A percentile compares a stretch with the other conserved stretches of the same genome.
phyloP scores from a whole-genome alignment of 2,888 invertebrate species.

The Saturnia japonica region DNA sequence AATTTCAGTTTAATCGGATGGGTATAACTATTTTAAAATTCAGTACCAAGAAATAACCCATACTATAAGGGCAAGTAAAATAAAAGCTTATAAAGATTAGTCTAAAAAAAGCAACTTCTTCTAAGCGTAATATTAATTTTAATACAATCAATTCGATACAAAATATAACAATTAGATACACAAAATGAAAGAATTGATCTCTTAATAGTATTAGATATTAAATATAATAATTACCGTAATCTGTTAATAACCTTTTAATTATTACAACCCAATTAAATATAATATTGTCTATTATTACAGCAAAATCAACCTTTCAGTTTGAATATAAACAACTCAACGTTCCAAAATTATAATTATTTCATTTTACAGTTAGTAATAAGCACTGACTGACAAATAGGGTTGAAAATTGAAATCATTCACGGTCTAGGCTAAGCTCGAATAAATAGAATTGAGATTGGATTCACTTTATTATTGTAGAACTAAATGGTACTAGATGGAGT shows the following conservation, averaged over 20 bases:
- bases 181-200: too few species aligned
- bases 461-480: background rate
- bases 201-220: background rate
- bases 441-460: slow-evolving; percentile 1
- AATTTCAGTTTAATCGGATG: too few species aligned
- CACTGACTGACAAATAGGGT: background rate
- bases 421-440: background rate
- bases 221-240: background rate
- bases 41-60: too few species aligned
- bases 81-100: too few species aligned
- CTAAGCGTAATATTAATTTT: too few species aligned
- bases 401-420: slow-evolving; percentile 5
- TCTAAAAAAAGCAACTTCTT: too few species aligned
- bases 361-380: background rate
- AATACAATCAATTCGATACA: too few species aligned
- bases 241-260: background rate
- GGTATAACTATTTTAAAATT: too few species aligned
- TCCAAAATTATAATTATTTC: background rate
- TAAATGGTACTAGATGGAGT: background rate
- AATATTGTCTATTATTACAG: background rate
- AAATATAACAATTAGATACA: too few species aligned
- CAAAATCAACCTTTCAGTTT: background rate
- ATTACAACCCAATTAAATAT: background rate
- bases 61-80: too few species aligned
- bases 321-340: background rate